These are phyloP conservation scores for Wiebesia pumilae DNA, from an alignment of 1,140 invertebrate species.

Conservation along the genomic window DNA sequence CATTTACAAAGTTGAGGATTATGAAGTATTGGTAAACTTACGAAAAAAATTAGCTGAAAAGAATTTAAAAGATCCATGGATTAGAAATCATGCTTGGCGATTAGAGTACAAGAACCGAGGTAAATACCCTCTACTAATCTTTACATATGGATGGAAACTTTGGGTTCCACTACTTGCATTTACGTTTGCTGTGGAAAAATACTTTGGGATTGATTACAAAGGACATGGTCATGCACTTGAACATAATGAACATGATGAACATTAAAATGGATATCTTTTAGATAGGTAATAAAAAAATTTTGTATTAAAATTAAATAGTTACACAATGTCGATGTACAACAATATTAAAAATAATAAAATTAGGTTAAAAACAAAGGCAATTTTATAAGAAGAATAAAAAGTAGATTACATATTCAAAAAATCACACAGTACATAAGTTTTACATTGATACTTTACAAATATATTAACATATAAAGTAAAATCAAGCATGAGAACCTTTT, in stretches of 20 bases:
- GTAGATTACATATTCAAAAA: not conserved
- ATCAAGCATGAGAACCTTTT: too few species aligned
- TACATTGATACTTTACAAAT: not conserved
- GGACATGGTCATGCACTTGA: conserved; percentile 71
- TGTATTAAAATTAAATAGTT: not conserved
- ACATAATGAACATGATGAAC: conserved; percentile 51
- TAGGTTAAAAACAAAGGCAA: not conserved
- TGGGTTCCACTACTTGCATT: conserved; percentile 76
- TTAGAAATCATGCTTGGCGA: conserved; percentile 89
- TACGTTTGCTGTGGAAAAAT: conserved; percentile 78
- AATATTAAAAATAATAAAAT: not conserved
- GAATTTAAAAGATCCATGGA: conserved; percentile 89
- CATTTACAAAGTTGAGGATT: conserved; percentile 83
- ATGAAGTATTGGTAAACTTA: conserved; percentile 78
- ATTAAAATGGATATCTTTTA: conserved; percentile 54
- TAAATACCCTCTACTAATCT: not conserved
- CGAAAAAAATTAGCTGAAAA: conserved; percentile 79
- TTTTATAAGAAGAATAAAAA: not conserved
- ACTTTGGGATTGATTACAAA: conserved; percentile 69
- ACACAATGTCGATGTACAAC: not conserved
- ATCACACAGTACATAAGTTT: not conserved
- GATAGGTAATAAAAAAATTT: conserved; percentile 30
- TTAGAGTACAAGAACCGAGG: conserved; percentile 63
- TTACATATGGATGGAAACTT: conserved; percentile 76
- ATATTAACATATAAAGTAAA: not conserved